Evolutionary conservation across 2,113 vertebrate genomes (phyloP).

Genomic region (Pterocles gutturalis): DNA sequence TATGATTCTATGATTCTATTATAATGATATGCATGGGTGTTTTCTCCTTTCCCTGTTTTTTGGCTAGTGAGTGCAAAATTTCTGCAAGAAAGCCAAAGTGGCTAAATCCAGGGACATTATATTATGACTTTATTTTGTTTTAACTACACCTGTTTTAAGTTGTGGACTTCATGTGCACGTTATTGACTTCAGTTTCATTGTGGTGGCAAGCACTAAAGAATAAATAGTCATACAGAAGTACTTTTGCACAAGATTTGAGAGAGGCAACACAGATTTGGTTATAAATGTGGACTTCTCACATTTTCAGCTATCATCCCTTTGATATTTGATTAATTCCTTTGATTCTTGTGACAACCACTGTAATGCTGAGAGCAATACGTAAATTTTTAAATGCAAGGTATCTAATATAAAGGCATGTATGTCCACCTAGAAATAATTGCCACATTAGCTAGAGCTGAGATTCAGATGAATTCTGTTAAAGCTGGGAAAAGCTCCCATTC

Average conservation of each 20-base stretch:
- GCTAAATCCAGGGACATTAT: not conserved
- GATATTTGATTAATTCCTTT: not conserved
- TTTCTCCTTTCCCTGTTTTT: not conserved
- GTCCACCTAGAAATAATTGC: not conserved
- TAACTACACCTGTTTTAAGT: not conserved
- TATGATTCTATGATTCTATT: too few relatives aligned
- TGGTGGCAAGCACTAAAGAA: not conserved
- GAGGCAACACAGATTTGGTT: not conserved
- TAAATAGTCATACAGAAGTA: not conserved
- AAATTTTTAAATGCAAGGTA: not conserved
- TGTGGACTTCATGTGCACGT: not conserved
- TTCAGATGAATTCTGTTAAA: not conserved
- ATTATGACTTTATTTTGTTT: not conserved
- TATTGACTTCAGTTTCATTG: not conserved
- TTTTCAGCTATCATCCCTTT: not conserved
- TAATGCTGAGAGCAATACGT: not conserved
- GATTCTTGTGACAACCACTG: not conserved
- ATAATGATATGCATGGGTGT: not conserved
- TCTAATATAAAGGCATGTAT: not conserved
- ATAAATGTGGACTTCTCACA: not conserved
- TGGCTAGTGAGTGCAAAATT: not conserved
- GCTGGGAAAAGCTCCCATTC: not conserved
- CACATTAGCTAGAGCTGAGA: not conserved
- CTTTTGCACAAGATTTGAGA: not conserved
- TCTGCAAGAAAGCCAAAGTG: not conserved